Conservation (phyloP, 2,113 vertebrate genomes). For the Naja naja region DNA sequence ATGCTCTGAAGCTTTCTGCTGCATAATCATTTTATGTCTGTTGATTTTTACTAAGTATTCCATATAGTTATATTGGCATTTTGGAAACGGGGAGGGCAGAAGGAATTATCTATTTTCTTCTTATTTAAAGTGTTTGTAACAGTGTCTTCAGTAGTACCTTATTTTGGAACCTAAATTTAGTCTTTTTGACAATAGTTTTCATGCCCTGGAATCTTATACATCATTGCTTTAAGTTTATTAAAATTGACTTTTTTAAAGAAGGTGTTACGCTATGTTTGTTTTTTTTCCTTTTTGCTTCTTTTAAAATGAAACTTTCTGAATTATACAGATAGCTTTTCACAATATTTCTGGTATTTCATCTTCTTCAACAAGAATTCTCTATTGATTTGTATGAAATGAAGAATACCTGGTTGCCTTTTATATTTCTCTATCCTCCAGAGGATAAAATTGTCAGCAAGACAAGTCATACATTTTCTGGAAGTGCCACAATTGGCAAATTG, state of each 20-base stretch:
- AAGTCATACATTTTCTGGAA: not conserved
- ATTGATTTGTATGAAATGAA: not conserved
- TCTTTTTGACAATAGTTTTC: not conserved
- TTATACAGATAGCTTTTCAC: not conserved
- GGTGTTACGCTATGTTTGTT: not conserved
- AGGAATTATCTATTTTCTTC: not conserved
- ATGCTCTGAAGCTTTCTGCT: not conserved
- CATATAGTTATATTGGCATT: not conserved
- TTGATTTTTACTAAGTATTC: not conserved
- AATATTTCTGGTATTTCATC: not conserved
- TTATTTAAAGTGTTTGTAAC: not conserved
- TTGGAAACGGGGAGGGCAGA: not conserved
- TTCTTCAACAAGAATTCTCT: not conserved
- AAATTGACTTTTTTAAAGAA: not conserved
- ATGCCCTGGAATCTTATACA: not conserved
- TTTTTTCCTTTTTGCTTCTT: not conserved
- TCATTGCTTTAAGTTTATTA: not conserved
- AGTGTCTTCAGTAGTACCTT: not conserved
- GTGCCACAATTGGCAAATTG: not conserved
- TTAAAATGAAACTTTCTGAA: not conserved
- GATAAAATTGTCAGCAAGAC: not conserved
- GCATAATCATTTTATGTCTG: not conserved
- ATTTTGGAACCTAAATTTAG: not conserved
- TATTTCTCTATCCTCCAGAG: not conserved
- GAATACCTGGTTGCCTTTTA: not conserved